phyloP scores from a whole-genome alignment of 30 jellyfish, hydroid and myxozoan species.

The Rhopilema esculentum region DNA sequence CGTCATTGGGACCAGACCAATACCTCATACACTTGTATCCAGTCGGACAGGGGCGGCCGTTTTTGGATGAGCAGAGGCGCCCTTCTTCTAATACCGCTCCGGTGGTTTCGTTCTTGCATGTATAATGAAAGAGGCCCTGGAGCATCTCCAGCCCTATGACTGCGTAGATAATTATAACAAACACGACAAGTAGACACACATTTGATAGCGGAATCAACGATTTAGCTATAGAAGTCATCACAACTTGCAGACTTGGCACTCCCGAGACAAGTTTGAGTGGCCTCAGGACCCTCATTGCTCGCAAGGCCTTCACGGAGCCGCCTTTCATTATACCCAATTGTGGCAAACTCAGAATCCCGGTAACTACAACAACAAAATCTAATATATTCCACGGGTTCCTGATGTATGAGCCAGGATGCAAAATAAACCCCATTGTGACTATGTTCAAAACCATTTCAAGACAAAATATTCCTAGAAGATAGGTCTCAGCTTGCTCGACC shows the following conservation, averaged over 20 bases:
- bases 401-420: slow-evolving; percentile 94
- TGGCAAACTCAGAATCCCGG: slow-evolving; percentile 84
- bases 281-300: slow-evolving; percentile 88
- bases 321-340: slow-evolving; percentile 57
- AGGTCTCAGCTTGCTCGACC: slow-evolving; percentile 86
- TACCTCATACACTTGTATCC: slow-evolving; percentile 71
- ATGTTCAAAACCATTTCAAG: slow-evolving; percentile 81
- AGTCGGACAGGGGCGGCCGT: slow-evolving; percentile 79
- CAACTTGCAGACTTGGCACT: slow-evolving; percentile 89
- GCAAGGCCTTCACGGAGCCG: slow-evolving; percentile 89
- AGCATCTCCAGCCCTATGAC: slow-evolving; percentile 79
- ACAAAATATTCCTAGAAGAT: slow-evolving; percentile 83
- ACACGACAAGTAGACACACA: slow-evolving; percentile 80
- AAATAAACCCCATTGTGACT: slow-evolving; percentile 83
- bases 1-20: slow-evolving; percentile 89
- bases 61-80: slow-evolving; percentile 45
- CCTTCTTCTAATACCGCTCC: slow-evolving; percentile 49
- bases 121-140: slow-evolving; percentile 70
- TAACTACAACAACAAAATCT: slow-evolving; percentile 91
- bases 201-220: slow-evolving; percentile 81
- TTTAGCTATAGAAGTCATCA: slow-evolving; percentile 87
- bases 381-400: slow-evolving; percentile 88
- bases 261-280: slow-evolving; percentile 93
- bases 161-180: slow-evolving; percentile 83
- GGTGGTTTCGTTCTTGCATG: slow-evolving; percentile 71